Conservation (phyloP, 2,797 vertebrate species). For the Rhodeus uyekii region DNA sequence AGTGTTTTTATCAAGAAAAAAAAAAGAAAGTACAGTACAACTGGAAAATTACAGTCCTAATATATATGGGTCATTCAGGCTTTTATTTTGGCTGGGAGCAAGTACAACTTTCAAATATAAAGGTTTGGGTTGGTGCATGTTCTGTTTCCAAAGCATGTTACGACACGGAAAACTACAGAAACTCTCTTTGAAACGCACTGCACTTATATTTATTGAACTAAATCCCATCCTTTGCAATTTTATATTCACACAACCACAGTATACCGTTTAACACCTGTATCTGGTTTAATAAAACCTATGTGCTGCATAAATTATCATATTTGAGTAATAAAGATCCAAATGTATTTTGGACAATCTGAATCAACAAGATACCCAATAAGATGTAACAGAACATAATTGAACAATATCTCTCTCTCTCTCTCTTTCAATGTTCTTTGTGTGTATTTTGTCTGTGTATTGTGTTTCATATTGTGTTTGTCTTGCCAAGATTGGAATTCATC, state of each 20-base stretch:
- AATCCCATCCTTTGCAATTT: background rate
- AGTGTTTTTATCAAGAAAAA: too few relatives aligned
- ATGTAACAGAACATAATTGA: constrained; percentile 16
- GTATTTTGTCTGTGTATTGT: constrained; percentile 23
- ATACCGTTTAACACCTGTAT: constrained; percentile 24
- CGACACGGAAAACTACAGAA: background rate
- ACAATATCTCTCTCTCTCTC: background rate
- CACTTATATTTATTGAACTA: background rate
- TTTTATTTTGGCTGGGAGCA: background rate
- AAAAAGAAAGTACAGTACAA: too few relatives aligned
- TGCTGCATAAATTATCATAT: constrained; percentile 54
- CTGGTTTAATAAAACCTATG: constrained; percentile 61
- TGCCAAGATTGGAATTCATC: constrained; percentile 38
- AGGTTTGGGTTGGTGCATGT: background rate
- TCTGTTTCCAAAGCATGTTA: background rate
- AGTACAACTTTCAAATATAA: background rate
- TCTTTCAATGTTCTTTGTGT: constrained; percentile 11
- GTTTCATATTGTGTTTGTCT: constrained; percentile 23
- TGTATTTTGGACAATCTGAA: constrained; percentile 49
- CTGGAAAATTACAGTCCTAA: background rate
- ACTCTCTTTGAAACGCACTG: background rate
- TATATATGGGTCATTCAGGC: background rate
- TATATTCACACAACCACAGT: background rate
- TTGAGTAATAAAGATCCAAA: constrained; percentile 59
- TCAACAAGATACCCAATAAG: constrained; percentile 38